These are phyloP conservation scores for Drosophila demipolita DNA, from an alignment of 2,888 invertebrate species.

Conservation along the genomic window DNA sequence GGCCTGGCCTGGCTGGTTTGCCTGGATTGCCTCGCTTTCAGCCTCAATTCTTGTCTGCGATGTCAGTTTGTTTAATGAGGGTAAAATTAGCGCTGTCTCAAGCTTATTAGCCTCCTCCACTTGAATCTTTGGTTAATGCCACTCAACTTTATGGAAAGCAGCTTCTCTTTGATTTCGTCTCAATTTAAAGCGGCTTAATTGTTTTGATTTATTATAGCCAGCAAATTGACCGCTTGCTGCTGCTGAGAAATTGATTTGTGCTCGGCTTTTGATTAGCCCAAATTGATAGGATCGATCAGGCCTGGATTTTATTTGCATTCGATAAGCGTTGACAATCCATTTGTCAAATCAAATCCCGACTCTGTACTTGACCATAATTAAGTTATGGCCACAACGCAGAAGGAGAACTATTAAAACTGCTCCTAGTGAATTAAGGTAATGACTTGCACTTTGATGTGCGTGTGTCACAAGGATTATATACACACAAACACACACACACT, in stretches of 20 bases:
- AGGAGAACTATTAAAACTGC: conserved; percentile 3
- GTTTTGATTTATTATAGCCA: conserved; percentile 71
- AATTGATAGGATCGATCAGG: conserved; percentile 53
- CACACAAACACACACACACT: conserved; percentile 11
- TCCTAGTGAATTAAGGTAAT: conserved; percentile 73
- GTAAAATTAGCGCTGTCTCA: conserved; percentile 81
- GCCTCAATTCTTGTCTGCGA: conserved; percentile 57
- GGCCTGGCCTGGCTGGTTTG: not conserved
- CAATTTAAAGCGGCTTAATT: conserved; percentile 78
- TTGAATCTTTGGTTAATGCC: conserved; percentile 77
- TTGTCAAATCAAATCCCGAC: conserved; percentile 25
- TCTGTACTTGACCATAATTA: conserved; percentile 18
- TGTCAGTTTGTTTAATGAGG: conserved; percentile 81
- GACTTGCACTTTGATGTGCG: conserved; percentile 76
- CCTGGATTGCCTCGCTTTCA: conserved; percentile 26
- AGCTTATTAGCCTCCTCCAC: conserved; percentile 78
- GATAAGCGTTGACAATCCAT: conserved; percentile 51
- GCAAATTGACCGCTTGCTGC: conserved; percentile 23
- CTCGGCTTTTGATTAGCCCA: conserved; percentile 52
- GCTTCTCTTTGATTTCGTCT: conserved; percentile 45
- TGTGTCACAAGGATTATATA: conserved; percentile 56
- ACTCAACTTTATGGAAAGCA: conserved; percentile 70
- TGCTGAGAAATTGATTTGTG: conserved; percentile 55
- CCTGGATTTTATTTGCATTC: conserved; percentile 39
- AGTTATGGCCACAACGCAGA: conserved; percentile 9